Base-by-base conservation (phyloP, 2,113 vertebrate species). In the Cinclus mexicanus region DNA sequence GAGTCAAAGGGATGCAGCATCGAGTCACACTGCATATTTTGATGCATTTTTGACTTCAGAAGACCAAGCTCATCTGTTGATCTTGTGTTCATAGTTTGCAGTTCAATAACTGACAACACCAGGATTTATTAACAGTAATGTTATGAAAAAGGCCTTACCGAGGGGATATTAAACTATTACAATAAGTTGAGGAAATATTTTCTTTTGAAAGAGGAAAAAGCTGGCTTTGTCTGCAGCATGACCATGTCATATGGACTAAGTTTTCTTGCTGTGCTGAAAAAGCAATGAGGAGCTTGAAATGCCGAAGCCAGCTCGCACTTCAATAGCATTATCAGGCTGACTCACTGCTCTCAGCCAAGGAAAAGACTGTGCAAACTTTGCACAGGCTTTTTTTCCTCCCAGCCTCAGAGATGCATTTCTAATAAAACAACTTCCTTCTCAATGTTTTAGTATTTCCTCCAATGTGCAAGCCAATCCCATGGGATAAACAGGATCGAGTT, bases 351-450 rank as follows among this genome's bases (percentile, higher is more conserved):
- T 67, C 64, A 26, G 90, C 90, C 83, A 93, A 95, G 86, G 79
- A 92, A 93, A 91, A 77, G 96, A 15, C 79, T 90, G 47, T 63
- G 88, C 65, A 93, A 95, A 95, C 67, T 95, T 93, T 77, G 71
- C 85, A 60, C 35, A n/a, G 31, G 49, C 49, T 89, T 96, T 96
- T 96, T 87, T 41, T 7, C 82, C 61, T 65, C 69, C 25, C 78
- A 57, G 67, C 88, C 69, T 78, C 53, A 35, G 89, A 70, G 90
- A 63, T 92, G 82, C 72, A 82, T 96, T 97, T 93, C 93, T 90
- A 96, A 96, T 92, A 94, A 92, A 92, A 92, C 84, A 64, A 81
- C 80, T 97, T 95, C 78, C 92, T 96, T 39, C 63, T 85, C 39
- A 52, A 82, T 96, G 74, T 82, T 82, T 94, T 83, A 84, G 65